Base-by-base conservation (phyloP, 2,113 vertebrate species). In the Hippocampus comes region DNA sequence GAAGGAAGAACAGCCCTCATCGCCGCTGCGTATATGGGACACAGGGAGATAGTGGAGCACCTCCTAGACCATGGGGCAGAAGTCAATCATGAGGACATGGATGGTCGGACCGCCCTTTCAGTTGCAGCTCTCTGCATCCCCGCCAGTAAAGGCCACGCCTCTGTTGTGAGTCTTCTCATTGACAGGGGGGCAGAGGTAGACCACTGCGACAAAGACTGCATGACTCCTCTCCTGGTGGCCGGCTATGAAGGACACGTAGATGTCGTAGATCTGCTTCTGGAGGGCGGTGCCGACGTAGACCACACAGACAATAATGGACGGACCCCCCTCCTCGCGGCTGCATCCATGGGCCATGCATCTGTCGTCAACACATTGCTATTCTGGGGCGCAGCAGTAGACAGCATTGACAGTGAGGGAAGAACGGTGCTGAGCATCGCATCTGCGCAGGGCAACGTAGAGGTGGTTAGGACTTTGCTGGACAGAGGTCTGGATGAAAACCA, bases 211-310 rank as follows among this genome's bases (percentile, higher is more conserved):
- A 99, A 98, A 80, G 97, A 99, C 1, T 96, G 95, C 84, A 99
- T 99, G 97, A 99, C 97, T 0, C 97, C 97, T 0, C 92, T 99
- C 76, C 93, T 99, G 18, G 97, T 99, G 3, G 97, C 97, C 11
- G 97, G 96, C 74, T 99, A 99, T 1, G 97, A 99, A 91, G 97
- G 97, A 77, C 97, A 99, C 0, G 96, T 98, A 0, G 97, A 99
- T 14, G 97, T 99, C 34, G 97, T 99, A 0, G 97, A 99, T 86
- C 86, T 99, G 25, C 96, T 99, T 56, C 85, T 99, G 42, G 97
- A 99, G 88, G 97, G 97, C 11, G 97, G 97, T 21, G 97, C 96
- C 0, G 96, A 99, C 42, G 97, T 98, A 0, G 97, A 99, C 85
- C 97, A 99, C 81, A 96, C 97, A 0, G 97, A 99, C 83, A 96